Evolutionary conservation across 2,888 invertebrate genomes (phyloP).

Genomic region (Hydropsyche betteni): DNA sequence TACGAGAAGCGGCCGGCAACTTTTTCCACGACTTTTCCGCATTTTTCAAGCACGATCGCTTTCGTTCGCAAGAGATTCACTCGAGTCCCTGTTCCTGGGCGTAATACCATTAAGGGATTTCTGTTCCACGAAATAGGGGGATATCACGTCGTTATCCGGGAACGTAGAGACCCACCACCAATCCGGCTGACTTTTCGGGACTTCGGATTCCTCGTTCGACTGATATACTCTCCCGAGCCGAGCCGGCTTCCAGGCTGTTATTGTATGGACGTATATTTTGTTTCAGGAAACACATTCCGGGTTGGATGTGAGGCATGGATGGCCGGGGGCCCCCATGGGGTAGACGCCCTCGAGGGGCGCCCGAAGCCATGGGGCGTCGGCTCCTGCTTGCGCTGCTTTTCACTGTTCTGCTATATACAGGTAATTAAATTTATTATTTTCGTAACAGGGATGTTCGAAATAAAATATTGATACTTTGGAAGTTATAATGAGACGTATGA

Average conservation of each 20-base stretch:
- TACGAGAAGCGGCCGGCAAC: not conserved
- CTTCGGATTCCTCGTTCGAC: not conserved
- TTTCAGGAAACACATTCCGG: constrained; percentile 41
- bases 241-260: too few species aligned
- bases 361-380: constrained; percentile 44
- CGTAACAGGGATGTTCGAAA: not conserved
- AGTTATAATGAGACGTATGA: too few species aligned
- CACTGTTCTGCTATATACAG: constrained; percentile 42
- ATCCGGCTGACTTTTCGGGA: constrained; percentile 5
- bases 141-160: constrained; percentile 26
- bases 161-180: constrained; percentile 3
- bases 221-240: not conserved
- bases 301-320: constrained; percentile 41
- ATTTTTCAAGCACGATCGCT: not conserved
- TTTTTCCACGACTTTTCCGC: constrained; percentile 5
- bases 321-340: constrained; percentile 47
- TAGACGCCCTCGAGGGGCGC: constrained; percentile 42
- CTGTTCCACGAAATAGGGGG: constrained; percentile 29
- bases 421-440: constrained; percentile 34
- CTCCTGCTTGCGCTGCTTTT: constrained; percentile 43
- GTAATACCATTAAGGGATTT: constrained; percentile 30
- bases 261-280: constrained; percentile 9
- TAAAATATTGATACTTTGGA: too few species aligned
- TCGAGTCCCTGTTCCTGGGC: constrained; percentile 24
- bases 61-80: constrained; percentile 27